A percentile compares a stretch with the other conserved stretches of the same genome.
Evolutionary conservation across 2,113 vertebrate species (phyloP).

Genomic region (Carollia perspicillata): DNA sequence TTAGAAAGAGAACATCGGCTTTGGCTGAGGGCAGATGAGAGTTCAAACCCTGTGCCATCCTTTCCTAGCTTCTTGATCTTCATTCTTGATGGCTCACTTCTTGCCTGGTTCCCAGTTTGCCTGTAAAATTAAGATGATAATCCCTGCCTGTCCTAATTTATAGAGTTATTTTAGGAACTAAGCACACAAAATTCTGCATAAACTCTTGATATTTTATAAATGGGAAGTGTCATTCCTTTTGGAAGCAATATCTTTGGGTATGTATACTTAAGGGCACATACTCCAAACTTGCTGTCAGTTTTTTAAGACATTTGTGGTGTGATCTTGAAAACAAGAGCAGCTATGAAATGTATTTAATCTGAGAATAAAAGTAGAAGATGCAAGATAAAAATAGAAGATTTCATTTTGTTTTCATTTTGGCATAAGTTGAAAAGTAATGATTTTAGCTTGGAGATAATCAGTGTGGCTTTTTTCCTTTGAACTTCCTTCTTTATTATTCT

Average conservation of each 20-base stretch:
- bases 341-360: constrained; percentile 4
- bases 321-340: constrained; percentile 25
- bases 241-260: neutral
- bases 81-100: neutral
- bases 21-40: neutral
- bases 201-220: neutral
- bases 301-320: constrained; percentile 13
- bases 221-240: neutral
- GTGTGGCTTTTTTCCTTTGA: neutral
- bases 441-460: neutral
- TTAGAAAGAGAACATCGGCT: neutral
- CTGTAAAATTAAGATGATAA: neutral
- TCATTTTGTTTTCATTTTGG: neutral
- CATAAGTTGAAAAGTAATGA: neutral
- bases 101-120: neutral
- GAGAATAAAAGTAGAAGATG: neutral
- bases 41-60: neutral
- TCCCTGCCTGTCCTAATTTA: neutral
- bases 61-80: neutral
- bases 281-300: neutral
- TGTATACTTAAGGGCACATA: neutral
- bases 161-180: constrained; percentile 15
- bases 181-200: neutral
- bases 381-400: constrained; percentile 14
- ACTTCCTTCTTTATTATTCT: neutral